Conservation (phyloP, 92 coral and sea anemone species). For the Heliopora coerulea region DNA sequence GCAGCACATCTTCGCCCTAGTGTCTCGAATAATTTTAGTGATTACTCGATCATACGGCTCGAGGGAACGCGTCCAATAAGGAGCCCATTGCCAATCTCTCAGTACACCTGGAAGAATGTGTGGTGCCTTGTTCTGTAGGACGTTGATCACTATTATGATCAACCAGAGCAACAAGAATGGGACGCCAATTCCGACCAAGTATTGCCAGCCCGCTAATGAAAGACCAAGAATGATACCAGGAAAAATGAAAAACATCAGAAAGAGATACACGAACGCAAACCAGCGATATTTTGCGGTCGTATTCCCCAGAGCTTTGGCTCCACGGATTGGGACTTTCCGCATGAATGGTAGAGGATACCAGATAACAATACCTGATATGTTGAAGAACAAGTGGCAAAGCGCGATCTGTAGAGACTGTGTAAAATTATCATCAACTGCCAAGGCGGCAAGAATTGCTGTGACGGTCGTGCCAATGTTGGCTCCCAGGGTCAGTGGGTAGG, state of each 20-base stretch:
- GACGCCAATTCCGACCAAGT: conserved; percentile 79
- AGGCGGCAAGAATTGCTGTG: conserved; percentile 89
- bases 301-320: conserved; percentile 90
- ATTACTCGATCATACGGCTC: conserved; percentile 79
- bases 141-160: conserved; percentile 60
- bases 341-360: conserved; percentile 93
- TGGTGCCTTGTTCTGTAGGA: conserved; percentile 84
- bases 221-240: conserved; percentile 87
- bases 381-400: conserved; percentile 94
- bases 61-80: conserved; percentile 83
- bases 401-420: conserved; percentile 88
- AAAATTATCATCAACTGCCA: conserved; percentile 67
- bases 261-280: conserved; percentile 90
- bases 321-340: conserved; percentile 81
- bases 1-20: conserved; percentile 8
- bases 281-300: conserved; percentile 89
- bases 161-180: conserved; percentile 72
- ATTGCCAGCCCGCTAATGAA: conserved; percentile 94
- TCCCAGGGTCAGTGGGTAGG: conserved; percentile 92
- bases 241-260: conserved; percentile 82
- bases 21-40: conserved; percentile 18
- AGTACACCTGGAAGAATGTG: conserved; percentile 62
- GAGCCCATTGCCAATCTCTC: conserved; percentile 93
- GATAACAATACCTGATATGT: conserved; percentile 83
- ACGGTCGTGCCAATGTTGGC: conserved; percentile 97